phyloP scores from a whole-genome alignment of 1,140 invertebrate genomes.

The Lamellibrachia luymesi region DNA sequence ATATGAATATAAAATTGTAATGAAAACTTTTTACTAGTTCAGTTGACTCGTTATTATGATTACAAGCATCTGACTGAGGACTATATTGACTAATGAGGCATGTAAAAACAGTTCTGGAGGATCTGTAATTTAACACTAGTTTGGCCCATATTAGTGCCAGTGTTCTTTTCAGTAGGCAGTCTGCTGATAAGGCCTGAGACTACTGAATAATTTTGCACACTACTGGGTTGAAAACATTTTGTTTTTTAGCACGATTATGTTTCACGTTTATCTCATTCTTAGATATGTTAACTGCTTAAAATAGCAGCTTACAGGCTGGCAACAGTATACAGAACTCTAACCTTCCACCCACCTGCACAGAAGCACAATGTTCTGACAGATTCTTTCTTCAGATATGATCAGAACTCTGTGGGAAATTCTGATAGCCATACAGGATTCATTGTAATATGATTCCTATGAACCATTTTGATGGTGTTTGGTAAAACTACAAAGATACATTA shows the following conservation, averaged over 20 bases:
- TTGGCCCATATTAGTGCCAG: not conserved
- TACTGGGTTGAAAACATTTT: not conserved
- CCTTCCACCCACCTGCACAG: not conserved
- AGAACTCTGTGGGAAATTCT: not conserved
- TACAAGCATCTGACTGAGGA: not conserved
- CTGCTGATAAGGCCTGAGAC: not conserved
- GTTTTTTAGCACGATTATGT: not conserved
- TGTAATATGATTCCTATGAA: not conserved
- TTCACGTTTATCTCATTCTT: not conserved
- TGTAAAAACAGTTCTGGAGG: not conserved
- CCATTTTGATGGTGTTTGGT: not conserved
- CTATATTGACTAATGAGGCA: not conserved
- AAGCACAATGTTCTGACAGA: not conserved
- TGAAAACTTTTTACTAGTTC: not conserved
- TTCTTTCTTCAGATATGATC: not conserved
- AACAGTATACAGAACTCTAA: not conserved
- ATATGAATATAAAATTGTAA: not conserved
- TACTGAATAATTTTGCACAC: not conserved
- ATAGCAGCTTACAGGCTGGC: not conserved
- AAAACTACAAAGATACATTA: not conserved
- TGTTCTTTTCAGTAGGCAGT: not conserved
- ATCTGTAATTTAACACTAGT: not conserved
- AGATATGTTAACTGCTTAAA: not conserved
- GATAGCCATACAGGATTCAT: not conserved
- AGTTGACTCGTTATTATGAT: not conserved